Evolutionary conservation across 2,797 vertebrate species (phyloP), one percentile per base, ranked within the genome.

Genomic region (Paramormyrops hopkinsi): DNA sequence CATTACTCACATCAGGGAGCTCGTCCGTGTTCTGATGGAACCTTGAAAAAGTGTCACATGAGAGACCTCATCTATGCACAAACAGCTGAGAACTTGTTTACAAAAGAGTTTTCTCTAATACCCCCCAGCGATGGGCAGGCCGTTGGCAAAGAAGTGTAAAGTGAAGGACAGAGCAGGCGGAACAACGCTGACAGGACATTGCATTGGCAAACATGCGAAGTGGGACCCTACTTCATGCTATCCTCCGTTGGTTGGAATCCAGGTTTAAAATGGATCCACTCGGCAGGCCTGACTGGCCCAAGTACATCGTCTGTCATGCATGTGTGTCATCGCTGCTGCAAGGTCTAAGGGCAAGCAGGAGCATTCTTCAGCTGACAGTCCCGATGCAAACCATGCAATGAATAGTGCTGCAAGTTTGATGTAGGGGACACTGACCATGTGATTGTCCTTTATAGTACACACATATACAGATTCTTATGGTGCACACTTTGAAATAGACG

Each of bases 261-360:
- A 69, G 69, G 94, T 94, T 93, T 94, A 92, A 94, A 91, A 92
- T 93, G 91, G 90, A 92, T 91, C 92, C 92, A 94, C 94, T 94
- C 93, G 92, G 88, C 93, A 94, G 93, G 89, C 93, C 91, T 79
- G 91, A 95, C 95, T 94, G 93, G 95, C 95, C 93, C 89, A 7
- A 89, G 92, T 91, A 93, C 93, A 93, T 94, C 94, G 94, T 95
- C 94, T 95, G 93, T 91, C 91, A 92, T 92, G 92, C 94, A 94
- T 93, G 92, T 93, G 93, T 95, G 94, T 96, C 95, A 96, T 94
- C 95, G 76, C 94, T 88, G 89, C 91, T 89, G 87, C 90, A 90
- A 88, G 91, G 94, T 91, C 91, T 89, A 91, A 93, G 89, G 91
- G 92, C 93, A 91, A 88, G 92, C 90, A 88, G 87, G 93, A 92